Evolutionary conservation across 2,113 vertebrate species (phyloP).

Genomic region (Cepphus grylle): DNA sequence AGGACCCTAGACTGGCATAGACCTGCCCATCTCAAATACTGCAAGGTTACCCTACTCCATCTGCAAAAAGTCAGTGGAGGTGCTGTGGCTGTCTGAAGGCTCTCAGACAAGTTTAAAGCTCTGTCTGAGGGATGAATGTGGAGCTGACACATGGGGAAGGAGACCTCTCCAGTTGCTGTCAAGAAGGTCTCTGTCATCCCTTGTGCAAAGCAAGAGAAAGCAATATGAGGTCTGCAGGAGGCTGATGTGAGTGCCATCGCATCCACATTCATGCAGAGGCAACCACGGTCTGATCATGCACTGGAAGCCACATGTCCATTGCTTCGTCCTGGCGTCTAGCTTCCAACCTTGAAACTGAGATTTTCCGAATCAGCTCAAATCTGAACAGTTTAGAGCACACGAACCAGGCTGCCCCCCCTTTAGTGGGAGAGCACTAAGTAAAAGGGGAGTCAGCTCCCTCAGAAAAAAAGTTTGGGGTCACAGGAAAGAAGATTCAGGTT

Average conservation of each 20-base stretch:
- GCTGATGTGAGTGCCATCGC: too few species aligned
- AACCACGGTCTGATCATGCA: fast-evolving
- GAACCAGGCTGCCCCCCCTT: background rate
- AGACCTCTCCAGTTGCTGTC: background rate
- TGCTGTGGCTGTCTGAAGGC: background rate
- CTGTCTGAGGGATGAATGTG: background rate
- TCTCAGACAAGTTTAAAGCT: background rate
- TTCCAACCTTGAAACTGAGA: background rate
- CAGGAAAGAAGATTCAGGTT: background rate
- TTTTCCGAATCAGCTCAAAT: background rate
- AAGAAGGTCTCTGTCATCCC: background rate
- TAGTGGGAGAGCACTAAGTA: background rate
- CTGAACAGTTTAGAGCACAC: background rate
- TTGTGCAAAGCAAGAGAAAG: background rate
- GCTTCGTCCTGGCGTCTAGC: background rate
- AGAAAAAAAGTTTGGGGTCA: background rate
- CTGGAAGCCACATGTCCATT: background rate
- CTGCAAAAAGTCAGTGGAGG: background rate
- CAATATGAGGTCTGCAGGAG: background rate
- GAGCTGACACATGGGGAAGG: background rate
- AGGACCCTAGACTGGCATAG: background rate
- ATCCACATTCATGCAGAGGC: fast-evolving
- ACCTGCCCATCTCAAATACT: background rate
- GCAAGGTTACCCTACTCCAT: background rate
- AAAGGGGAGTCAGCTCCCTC: background rate